Evolutionary conservation across 2,113 vertebrate species (phyloP), one percentile per base, ranked within the genome.

Genomic region (Anseranas semipalmata): DNA sequence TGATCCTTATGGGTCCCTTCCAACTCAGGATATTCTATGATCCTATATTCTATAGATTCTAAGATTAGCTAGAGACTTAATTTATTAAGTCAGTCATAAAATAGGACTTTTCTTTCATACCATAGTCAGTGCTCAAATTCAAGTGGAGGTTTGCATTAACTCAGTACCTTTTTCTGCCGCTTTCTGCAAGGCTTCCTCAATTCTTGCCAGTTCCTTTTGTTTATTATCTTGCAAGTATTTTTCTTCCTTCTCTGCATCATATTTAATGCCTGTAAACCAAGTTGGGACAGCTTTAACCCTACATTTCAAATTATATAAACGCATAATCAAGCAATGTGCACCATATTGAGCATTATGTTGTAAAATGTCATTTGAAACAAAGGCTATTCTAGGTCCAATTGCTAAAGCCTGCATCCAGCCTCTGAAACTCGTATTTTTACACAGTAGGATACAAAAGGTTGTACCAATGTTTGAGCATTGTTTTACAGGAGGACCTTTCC

Each of bases 241-340:
- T 97, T 99, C 99, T 96, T 99, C 99, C 95, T 99, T 99, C 33
- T 98, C 99, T 68, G 98, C 98, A 97, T 99, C 99, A 71, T 99
- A 99, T 91, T 99, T 98, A 83, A 99, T 98, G 13, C 98, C 99
- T 99, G 65, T 43, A 94, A 93, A 18, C 46, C 76, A 96, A 91
- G 77, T 41, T 77, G 14, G 53, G 76, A 85, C 55, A 91, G 71
- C 32, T 94, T 37, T 83, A 37, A 82, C 6, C 25, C 77, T 88
- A 60, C 85, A 92, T 60, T 53, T 74, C 30, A 75, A 85, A 56
- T 68, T 77, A 43, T 10, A 85, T 13, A 15, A 72, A 87, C 27
- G 7, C 35, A 76, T 32, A 85, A 46, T 21, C 50, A 74, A 90
- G 46, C 32, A 81, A 52, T 6, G 3, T 6, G 84, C 1, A 39